Evolutionary conservation across 2,888 invertebrate species (phyloP).

Genomic region (Anaspis maculata): DNA sequence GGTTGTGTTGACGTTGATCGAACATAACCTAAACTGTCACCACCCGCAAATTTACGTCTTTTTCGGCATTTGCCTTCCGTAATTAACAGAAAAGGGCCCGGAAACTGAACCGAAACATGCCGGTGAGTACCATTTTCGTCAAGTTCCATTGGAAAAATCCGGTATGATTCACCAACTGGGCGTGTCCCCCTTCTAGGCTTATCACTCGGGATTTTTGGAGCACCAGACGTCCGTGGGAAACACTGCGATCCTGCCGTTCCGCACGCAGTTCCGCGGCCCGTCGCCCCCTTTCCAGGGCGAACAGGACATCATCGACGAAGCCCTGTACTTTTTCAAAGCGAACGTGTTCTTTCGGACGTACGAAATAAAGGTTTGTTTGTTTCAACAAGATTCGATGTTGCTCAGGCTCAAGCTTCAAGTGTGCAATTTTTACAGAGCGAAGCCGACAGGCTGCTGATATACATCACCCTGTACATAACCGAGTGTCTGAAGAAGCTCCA

Average conservation of each 20-base stretch:
- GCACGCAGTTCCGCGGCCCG: constrained; percentile 87
- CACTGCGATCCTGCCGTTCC: constrained; percentile 84
- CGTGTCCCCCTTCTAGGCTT: constrained; percentile 60
- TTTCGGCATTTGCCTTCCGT: too few relatives aligned
- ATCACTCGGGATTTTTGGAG: constrained; percentile 84
- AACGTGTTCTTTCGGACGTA: constrained; percentile 99
- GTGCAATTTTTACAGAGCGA: constrained; percentile 75
- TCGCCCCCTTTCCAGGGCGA: constrained; percentile 64
- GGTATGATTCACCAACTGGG: neutral
- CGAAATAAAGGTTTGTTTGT: constrained; percentile 98
- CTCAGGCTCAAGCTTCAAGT: too few relatives aligned
- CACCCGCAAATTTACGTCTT: too few relatives aligned
- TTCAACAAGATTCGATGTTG: too few relatives aligned
- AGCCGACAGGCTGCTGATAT: constrained; percentile 93
- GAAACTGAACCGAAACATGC: too few relatives aligned
- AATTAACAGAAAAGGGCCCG: too few relatives aligned
- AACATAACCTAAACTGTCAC: too few relatives aligned
- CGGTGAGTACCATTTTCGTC: too few relatives aligned
- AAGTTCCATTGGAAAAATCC: too few relatives aligned
- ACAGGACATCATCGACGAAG: constrained; percentile 92
- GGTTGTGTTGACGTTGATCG: too few relatives aligned
- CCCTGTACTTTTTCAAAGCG: constrained; percentile 94
- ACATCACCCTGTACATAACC: constrained; percentile 93
- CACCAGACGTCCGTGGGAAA: constrained; percentile 75
- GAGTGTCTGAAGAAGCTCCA: constrained; percentile 94